Conservation (phyloP, 2,113 vertebrate genomes). For the Petrocephalus microphthalmus region DNA sequence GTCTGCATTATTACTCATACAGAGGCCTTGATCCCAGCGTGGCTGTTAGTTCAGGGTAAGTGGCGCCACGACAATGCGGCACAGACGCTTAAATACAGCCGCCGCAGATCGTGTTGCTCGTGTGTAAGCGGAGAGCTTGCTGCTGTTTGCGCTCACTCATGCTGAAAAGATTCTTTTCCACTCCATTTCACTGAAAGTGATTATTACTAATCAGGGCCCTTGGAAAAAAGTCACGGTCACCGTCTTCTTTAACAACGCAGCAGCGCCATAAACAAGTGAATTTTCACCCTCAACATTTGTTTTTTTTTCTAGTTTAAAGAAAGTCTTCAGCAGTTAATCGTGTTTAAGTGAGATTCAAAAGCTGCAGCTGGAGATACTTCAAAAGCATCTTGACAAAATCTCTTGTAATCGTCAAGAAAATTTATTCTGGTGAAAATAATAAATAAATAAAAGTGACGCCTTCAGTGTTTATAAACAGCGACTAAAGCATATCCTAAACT, state of each 20-base stretch:
- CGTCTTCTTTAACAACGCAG: background rate
- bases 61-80: background rate
- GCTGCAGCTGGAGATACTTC: conserved; percentile 48
- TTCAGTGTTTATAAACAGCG: background rate
- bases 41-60: background rate
- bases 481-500: background rate
- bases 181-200: background rate
- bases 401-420: conserved; percentile 30
- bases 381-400: conserved; percentile 41
- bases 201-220: background rate
- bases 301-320: background rate
- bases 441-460: background rate
- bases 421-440: conserved; percentile 20
- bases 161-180: conserved; percentile 5
- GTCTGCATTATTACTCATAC: conserved; percentile 6
- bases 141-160: conserved; percentile 5
- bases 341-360: conserved; percentile 50
- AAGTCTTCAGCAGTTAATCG: conserved; percentile 46
- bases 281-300: background rate
- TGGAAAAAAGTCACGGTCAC: background rate
- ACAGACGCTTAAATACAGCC: conserved; percentile 14
- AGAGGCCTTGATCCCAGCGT: background rate
- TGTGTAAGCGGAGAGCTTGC: conserved; percentile 7
- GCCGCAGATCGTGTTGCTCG: background rate
- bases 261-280: background rate